These are phyloP conservation scores for Brenthis hecate DNA, from an alignment of 2,888 invertebrate genomes.

Conservation along the genomic window DNA sequence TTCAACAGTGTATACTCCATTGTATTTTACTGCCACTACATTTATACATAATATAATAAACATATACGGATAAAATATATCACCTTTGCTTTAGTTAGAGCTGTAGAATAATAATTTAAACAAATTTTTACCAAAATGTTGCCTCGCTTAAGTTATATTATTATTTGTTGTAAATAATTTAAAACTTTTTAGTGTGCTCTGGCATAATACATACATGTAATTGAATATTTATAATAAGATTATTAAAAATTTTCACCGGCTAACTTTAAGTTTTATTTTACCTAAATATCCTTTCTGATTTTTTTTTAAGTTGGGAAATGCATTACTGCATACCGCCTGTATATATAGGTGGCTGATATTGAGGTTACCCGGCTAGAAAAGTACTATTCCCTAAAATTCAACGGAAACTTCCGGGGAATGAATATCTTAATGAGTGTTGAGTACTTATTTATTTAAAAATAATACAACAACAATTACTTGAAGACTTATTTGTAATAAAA, in stretches of 20 bases:
- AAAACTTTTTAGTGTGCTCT: slow-evolving; percentile 68
- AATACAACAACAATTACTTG: too few species aligned
- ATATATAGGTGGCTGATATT: too few species aligned
- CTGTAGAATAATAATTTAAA: slow-evolving; percentile 66
- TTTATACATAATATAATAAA: slow-evolving; percentile 21
- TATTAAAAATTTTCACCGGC: slow-evolving; percentile 74
- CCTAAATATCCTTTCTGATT: slow-evolving; percentile 21
- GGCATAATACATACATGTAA: slow-evolving; percentile 70
- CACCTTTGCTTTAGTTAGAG: slow-evolving; percentile 44
- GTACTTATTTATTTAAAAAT: too few species aligned
- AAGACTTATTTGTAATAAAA: too few species aligned
- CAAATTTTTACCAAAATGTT: slow-evolving; percentile 78
- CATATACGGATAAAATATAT: slow-evolving; percentile 28
- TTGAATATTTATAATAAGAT: slow-evolving; percentile 51
- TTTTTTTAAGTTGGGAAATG: too few species aligned
- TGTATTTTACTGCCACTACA: slow-evolving; percentile 31
- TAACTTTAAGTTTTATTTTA: slow-evolving; percentile 45
- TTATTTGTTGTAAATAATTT: slow-evolving; percentile 67
- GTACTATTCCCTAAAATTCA: too few species aligned
- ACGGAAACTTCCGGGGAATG: too few species aligned
- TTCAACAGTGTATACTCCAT: neutral
- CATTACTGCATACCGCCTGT: too few species aligned
- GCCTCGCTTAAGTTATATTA: slow-evolving; percentile 79
- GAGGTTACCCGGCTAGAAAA: too few species aligned
- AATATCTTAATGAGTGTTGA: too few species aligned